These are phyloP conservation scores for Falco concolor DNA, from an alignment of 2,797 vertebrate genomes.

Conservation along the genomic window DNA sequence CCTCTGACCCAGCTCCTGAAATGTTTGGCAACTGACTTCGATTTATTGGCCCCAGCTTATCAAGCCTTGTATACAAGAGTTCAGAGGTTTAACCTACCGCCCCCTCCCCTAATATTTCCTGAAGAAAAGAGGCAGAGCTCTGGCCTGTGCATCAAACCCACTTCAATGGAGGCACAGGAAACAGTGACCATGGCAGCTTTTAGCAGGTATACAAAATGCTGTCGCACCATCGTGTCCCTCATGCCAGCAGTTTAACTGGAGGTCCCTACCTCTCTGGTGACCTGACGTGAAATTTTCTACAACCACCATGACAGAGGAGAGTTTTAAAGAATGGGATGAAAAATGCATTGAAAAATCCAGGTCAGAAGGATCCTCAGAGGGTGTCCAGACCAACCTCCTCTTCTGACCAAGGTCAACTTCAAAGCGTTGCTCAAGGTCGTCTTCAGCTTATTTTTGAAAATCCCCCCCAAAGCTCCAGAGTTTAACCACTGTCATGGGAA, in stretches of 20 bases:
- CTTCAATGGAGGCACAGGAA: rapidly evolving
- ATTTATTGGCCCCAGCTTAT: neutral
- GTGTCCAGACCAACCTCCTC: neutral
- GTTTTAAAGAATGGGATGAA: neutral
- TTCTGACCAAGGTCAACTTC: neutral
- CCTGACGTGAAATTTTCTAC: neutral
- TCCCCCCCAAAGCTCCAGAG: no score
- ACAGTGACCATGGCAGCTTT: rapidly evolving
- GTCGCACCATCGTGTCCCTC: neutral
- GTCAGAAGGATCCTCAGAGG: neutral
- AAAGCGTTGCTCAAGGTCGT: neutral
- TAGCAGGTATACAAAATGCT: rapidly evolving
- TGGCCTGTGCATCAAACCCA: neutral
- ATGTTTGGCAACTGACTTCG: neutral
- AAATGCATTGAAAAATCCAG: neutral
- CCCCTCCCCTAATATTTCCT: neutral
- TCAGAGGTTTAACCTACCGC: neutral
- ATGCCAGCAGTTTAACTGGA: neutral
- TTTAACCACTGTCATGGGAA: neutral
- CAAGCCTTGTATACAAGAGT: neutral
- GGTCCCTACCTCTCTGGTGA: neutral
- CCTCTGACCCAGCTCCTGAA: slow-evolving; percentile 16
- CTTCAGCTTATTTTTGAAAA: neutral
- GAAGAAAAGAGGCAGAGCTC: neutral
- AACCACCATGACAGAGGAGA: rapidly evolving